A percentile compares a stretch with the other conserved stretches of the same genome.
phyloP scores from a whole-genome alignment of 1,140 invertebrate species.

The Lasioglossum baleicum region DNA sequence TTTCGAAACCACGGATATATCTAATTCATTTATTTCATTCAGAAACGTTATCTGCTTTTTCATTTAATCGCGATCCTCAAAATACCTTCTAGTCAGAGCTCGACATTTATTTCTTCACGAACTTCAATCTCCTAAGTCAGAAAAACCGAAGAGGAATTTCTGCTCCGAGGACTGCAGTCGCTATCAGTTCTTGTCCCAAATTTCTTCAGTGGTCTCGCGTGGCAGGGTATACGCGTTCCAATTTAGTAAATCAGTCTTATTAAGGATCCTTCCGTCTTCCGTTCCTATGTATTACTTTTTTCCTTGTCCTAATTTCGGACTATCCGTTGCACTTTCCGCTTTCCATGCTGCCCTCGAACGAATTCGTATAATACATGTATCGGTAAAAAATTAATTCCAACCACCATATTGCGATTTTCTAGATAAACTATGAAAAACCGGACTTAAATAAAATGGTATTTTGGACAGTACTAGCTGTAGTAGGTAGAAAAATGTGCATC shows the following conservation, averaged over 20 bases:
- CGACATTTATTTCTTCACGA: neutral
- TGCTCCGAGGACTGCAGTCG: neutral
- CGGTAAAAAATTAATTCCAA: no score
- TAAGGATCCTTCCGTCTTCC: neutral
- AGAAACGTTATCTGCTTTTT: neutral
- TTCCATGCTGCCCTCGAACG: no score
- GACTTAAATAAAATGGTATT: no score
- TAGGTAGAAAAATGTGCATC: no score
- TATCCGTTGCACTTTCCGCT: neutral
- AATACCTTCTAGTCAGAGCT: neutral
- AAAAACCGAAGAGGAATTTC: neutral
- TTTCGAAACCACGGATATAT: neutral
- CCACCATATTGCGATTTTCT: no score
- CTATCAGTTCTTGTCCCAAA: neutral
- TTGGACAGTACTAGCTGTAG: no score
- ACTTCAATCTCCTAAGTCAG: conserved; percentile 1
- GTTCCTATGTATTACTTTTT: neutral
- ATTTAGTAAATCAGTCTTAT: neutral
- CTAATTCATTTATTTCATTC: neutral
- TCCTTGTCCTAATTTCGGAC: neutral
- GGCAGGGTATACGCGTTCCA: neutral
- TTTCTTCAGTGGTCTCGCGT: neutral
- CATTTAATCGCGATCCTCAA: neutral
- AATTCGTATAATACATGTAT: no score
- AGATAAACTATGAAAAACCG: no score